phyloP scores from a whole-genome alignment of 1,140 invertebrate genomes.

The Yoshiicerus persimilis region DNA sequence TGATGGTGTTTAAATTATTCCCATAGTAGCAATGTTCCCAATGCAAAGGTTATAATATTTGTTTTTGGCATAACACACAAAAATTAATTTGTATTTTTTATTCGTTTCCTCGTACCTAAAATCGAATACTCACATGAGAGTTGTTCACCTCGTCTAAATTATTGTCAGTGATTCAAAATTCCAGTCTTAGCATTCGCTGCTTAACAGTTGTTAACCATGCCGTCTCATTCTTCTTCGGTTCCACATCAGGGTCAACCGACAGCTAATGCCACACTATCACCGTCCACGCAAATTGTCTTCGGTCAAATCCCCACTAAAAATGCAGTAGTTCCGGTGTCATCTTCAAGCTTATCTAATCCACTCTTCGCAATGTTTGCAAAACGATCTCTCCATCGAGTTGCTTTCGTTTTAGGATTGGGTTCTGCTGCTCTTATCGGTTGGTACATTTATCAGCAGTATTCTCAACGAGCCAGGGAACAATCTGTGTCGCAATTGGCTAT shows the following conservation, averaged over 20 bases:
- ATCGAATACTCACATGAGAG: too few relatives aligned
- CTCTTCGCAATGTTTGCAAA: not conserved
- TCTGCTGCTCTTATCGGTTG: not conserved
- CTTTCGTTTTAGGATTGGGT: slow-evolving; percentile 17
- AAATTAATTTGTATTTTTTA: too few relatives aligned
- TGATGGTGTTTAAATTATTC: too few relatives aligned
- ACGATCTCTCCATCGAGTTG: slow-evolving; percentile 29
- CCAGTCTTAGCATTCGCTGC: not conserved
- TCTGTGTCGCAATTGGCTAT: not conserved
- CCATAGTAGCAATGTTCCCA: too few relatives aligned
- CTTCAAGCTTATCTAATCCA: not conserved
- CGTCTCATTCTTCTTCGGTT: not conserved
- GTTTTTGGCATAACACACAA: too few relatives aligned
- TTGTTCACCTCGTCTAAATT: too few relatives aligned
- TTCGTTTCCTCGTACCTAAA: too few relatives aligned
- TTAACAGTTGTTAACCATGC: not conserved
- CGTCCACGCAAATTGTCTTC: not conserved
- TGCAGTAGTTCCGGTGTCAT: not conserved
- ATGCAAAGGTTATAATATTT: too few relatives aligned
- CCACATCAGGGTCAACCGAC: not conserved
- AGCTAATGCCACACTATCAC: not conserved
- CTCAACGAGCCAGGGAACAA: not conserved
- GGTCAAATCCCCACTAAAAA: not conserved
- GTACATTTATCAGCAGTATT: not conserved
- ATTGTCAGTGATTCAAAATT: too few relatives aligned